Conservation (phyloP, 2,113 vertebrate species). For the Ginglymostoma cirratum region DNA sequence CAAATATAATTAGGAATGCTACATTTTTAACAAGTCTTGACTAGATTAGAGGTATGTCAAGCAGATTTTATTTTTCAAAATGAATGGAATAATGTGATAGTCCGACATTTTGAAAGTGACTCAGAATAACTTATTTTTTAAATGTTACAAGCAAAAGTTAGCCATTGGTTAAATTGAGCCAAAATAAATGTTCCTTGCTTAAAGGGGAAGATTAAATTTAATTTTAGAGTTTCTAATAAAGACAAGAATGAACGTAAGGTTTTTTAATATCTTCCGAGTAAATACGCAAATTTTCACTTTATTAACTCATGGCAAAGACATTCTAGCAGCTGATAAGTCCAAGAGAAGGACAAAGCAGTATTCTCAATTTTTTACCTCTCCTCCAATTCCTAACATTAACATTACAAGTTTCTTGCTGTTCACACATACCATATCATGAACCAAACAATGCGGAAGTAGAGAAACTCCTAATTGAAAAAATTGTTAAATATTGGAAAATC, state of each 20-base stretch:
- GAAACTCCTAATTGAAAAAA: conserved; percentile 27
- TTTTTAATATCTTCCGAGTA: neutral
- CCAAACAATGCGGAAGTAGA: conserved; percentile 7
- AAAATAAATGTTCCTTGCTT: neutral
- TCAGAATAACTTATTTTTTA: neutral
- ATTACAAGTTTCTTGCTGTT: conserved; percentile 25
- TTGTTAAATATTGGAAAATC: conserved; percentile 34
- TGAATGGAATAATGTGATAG: neutral
- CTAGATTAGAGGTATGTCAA: neutral
- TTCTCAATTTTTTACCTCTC: neutral
- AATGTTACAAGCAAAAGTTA: neutral
- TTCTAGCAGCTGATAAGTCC: neutral
- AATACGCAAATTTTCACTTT: conserved; percentile 14
- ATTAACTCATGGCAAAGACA: neutral
- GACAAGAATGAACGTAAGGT: neutral
- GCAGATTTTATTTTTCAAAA: neutral
- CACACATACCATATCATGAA: conserved; percentile 18
- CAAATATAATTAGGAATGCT: neutral
- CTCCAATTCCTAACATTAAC: neutral
- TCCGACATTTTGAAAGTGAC: neutral
- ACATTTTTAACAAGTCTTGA: neutral
- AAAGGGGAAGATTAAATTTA: neutral
- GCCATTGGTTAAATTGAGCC: neutral
- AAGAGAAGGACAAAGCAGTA: neutral
- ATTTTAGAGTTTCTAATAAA: neutral